Evolutionary conservation across 2,113 vertebrate genomes (phyloP).

Genomic region (Hippocampus abdominalis): DNA sequence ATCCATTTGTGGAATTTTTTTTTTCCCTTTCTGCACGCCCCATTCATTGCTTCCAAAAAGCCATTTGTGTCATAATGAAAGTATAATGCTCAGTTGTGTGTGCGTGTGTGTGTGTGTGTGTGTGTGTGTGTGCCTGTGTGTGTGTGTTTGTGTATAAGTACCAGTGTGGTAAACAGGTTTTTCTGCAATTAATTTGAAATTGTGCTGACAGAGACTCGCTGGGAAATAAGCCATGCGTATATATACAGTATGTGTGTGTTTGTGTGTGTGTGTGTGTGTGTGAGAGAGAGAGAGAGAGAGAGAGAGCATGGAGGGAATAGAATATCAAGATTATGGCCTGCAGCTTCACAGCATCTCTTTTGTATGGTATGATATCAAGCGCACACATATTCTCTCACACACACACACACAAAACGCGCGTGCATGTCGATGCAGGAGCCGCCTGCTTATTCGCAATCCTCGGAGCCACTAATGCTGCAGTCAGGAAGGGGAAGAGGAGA

Average conservation of each 20-base stretch:
- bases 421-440: conserved; percentile 30
- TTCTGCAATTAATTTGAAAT: conserved; percentile 63
- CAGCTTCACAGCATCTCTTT: conserved; percentile 53
- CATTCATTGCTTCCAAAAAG: conserved; percentile 37
- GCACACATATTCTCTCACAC: conserved; percentile 2
- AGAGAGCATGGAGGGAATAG: conserved; percentile 44
- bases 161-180: conserved; percentile 50
- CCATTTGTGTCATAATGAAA: conserved; percentile 28
- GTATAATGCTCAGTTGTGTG: conserved; percentile 18
- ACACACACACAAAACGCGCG: conserved; percentile 16
- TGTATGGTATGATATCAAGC: conserved; percentile 13
- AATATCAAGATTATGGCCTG: conserved; percentile 53
- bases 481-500: conserved; percentile 4
- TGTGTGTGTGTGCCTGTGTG: conserved; percentile 8
- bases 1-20: conserved; percentile 35
- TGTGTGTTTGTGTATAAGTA: conserved; percentile 20
- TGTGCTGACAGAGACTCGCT: conserved; percentile 63
- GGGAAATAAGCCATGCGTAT: conserved; percentile 30
- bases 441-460: conserved; percentile 36
- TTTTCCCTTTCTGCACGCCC: conserved; percentile 25
- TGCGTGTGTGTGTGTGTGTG: conserved; percentile 8
- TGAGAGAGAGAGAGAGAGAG: background rate
- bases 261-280: conserved; percentile 2
- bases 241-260: background rate
- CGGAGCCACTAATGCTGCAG: conserved; percentile 36